Conservation (phyloP, 35 echinoderm and acorn worm genomes). For the Anneissia japonica region DNA sequence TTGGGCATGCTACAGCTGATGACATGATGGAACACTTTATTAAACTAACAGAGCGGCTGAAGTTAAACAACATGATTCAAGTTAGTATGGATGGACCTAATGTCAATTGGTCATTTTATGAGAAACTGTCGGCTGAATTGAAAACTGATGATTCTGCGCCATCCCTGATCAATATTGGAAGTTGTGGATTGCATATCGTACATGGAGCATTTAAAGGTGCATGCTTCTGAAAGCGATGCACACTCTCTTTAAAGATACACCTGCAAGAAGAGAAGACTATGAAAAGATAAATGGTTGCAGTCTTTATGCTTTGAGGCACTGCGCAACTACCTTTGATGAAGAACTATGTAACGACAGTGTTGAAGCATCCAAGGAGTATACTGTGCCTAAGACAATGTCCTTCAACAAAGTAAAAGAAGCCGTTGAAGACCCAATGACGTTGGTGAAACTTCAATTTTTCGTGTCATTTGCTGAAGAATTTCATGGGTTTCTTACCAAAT, state of each 20-base stretch:
- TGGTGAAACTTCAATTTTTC: background rate
- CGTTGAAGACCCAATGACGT: background rate
- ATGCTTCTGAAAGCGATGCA: background rate
- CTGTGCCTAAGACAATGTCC: background rate
- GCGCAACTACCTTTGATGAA: background rate
- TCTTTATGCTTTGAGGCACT: background rate
- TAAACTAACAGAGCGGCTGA: background rate
- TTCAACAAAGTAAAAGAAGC: background rate
- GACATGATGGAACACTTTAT: too few species aligned
- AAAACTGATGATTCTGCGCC: background rate
- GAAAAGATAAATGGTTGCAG: background rate
- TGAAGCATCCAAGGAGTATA: too few species aligned
- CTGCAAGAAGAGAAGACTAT: constrained; percentile 6
- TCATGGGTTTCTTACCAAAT: constrained; percentile 5
- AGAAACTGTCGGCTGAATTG: background rate
- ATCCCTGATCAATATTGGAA: constrained; percentile 2
- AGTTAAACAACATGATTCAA: background rate
- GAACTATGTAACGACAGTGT: background rate
- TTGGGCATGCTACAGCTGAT: constrained; percentile 29
- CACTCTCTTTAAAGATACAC: constrained; percentile 13
- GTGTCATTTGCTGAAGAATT: background rate
- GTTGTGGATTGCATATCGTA: constrained; percentile 3
- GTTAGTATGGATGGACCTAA: constrained; percentile 26
- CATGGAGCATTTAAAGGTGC: background rate
- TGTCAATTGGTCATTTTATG: constrained; percentile 17